Percentiles rank a stretch among this genome's conserved stretches.
Conservation (phyloP, 2,797 vertebrate species). For the Austrolebias charrua region DNA sequence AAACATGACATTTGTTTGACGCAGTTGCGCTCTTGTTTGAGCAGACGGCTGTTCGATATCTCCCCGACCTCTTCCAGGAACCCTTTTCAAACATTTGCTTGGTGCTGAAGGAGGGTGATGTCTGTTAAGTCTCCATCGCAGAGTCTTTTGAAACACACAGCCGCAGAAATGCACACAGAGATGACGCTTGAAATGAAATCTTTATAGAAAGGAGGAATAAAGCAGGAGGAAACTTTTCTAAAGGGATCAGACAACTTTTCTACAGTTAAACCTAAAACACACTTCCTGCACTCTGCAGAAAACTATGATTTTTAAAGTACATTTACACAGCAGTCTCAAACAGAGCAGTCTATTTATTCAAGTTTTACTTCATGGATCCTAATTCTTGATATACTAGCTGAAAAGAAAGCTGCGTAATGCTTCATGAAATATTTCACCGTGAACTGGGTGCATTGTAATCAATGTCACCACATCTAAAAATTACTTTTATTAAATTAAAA, state of each 20-base stretch:
- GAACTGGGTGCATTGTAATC: not conserved
- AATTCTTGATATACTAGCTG: not conserved
- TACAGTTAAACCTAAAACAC: constrained; percentile 39
- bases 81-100: constrained; percentile 49
- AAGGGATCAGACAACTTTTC: constrained; percentile 46
- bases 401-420: not conserved
- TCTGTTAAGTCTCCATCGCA: constrained; percentile 45
- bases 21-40: constrained; percentile 36
- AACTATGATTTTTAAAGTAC: constrained; percentile 16
- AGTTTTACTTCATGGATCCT: constrained; percentile 9
- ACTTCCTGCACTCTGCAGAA: constrained; percentile 19
- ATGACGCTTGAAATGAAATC: constrained; percentile 57
- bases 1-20: constrained; percentile 40
- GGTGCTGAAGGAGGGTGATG: constrained; percentile 25
- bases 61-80: constrained; percentile 53
- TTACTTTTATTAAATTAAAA: not conserved
- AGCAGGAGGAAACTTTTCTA: constrained; percentile 41
- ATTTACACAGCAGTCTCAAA: constrained; percentile 13
- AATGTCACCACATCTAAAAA: constrained; percentile 1
- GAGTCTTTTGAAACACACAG: constrained; percentile 53
- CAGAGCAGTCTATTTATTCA: constrained; percentile 7
- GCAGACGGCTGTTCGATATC: constrained; percentile 50
- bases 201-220: constrained; percentile 40
- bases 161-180: constrained; percentile 42
- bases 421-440: not conserved